Base-by-base conservation (phyloP, 2,888 invertebrate genomes). In the Bembecia ichneumoniformis region DNA sequence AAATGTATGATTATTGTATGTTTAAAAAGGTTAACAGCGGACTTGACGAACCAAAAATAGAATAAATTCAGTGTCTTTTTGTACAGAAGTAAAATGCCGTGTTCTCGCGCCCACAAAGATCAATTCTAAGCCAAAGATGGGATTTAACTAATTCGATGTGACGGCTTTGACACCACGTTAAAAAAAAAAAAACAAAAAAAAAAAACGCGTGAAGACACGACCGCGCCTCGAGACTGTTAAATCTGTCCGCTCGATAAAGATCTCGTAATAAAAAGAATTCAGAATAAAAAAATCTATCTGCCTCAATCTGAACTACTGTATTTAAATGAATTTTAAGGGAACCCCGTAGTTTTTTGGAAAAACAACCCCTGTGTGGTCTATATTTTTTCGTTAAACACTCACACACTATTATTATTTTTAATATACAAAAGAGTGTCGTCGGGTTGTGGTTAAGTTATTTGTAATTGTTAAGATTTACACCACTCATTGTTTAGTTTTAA, bases 111-210 rank as follows among this genome's bases (percentile, higher is more conserved):
- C 69, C 74, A 71, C 62, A 74, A 68, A 73, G 71, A 72, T 76
- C 77, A 71, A 70, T 74, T 62, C 63, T 70, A 62, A 74, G 71
- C 76, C 63, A 69, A 72, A 75, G 40, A 44, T 76, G 68, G 77
- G 84, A 80, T 83, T 84, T 82, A 69, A 71, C 74, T 84, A 84
- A 86, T 83, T 82, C 82, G 73, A 83, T 70, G 72, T 80, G 86
- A 84, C 78, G 72, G 74, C 72, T 68, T 71, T 78, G 83, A 82
- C 82, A 73, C 63, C 62, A 64, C 15, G 17, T 15, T 4, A 11
- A 63, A 64, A 65, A 73, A 71, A 66, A 69, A 74, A 64, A 67
- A 60, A 61, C 57, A 65, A 68, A 73, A 60, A 64, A 59, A 71
- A 75, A 76, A 75, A 76, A 66, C 60, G 59, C 58, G 68, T 74